Evolutionary conservation across 2,797 vertebrate genomes (phyloP).

Genomic region (Heliangelus exortis): DNA sequence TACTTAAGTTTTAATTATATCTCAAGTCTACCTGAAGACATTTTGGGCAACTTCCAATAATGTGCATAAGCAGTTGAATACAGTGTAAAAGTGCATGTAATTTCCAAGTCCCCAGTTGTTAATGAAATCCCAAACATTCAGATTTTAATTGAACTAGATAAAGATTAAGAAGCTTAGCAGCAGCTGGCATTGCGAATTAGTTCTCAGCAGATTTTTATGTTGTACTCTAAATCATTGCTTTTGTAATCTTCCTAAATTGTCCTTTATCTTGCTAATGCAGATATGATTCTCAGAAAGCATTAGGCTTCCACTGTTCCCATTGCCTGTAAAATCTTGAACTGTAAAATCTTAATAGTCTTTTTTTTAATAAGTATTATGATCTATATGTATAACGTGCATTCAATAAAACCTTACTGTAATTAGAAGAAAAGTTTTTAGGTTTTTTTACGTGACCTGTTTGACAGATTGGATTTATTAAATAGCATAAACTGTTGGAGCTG

Average conservation of each 20-base stretch:
- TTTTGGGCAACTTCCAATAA: constrained; percentile 49
- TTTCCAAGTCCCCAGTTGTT: constrained; percentile 80
- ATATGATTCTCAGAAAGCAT: constrained; percentile 77
- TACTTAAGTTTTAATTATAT: constrained; percentile 73
- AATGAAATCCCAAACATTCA: constrained; percentile 85
- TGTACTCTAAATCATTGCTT: constrained; percentile 80
- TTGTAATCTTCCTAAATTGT: constrained; percentile 84
- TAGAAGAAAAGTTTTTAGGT: constrained; percentile 72
- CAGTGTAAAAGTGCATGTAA: constrained; percentile 71
- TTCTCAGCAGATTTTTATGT: constrained; percentile 80
- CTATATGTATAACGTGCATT: constrained; percentile 75
- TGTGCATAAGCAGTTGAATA: constrained; percentile 45
- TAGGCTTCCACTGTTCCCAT: constrained; percentile 65
- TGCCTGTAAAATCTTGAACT: constrained; percentile 76
- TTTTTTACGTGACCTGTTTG: constrained; percentile 73
- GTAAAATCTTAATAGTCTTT: constrained; percentile 79
- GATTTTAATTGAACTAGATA: constrained; percentile 88
- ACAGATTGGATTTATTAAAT: constrained; percentile 65
- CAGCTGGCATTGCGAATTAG: constrained; percentile 81
- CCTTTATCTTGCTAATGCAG: constrained; percentile 85
- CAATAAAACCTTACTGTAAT: constrained; percentile 79
- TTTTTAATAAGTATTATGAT: constrained; percentile 79
- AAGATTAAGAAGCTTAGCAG: constrained; percentile 85
- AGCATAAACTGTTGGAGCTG: constrained; percentile 36
- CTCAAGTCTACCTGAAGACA: constrained; percentile 74